Percentiles rank a stretch among this genome's conserved stretches.
These are phyloP conservation scores for Hestina assimilis DNA, from an alignment of 1,140 invertebrate species.

Conservation along the genomic window DNA sequence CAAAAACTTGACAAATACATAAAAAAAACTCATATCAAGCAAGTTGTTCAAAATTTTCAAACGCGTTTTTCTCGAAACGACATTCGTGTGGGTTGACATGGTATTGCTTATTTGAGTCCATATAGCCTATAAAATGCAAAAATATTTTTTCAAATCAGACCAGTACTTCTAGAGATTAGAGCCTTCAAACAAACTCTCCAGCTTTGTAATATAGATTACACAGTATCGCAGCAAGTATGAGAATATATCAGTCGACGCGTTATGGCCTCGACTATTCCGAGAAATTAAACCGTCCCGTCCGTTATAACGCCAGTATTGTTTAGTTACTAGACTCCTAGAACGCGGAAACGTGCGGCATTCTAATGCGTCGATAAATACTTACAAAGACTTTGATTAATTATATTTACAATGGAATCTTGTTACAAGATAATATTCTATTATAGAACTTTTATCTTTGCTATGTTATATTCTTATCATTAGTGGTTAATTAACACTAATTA, in stretches of 20 bases:
- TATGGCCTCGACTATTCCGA: slow-evolving; percentile 22
- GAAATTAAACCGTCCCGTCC: slow-evolving; percentile 21
- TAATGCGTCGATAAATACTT: slow-evolving; percentile 15
- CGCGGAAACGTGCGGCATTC: slow-evolving; percentile 17
- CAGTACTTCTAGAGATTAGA: too few species aligned
- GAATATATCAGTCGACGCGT: slow-evolving; percentile 3
- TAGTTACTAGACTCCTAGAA: slow-evolving; percentile 14
- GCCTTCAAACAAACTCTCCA: not conserved
- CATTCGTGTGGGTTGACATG: too few species aligned
- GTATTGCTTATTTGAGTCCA: too few species aligned
- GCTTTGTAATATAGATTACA: not conserved
- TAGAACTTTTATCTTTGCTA: not conserved
- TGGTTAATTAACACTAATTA: too few species aligned
- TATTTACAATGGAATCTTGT: slow-evolving; percentile 7
- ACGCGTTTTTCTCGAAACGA: too few species aligned
- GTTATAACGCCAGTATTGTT: slow-evolving; percentile 19
- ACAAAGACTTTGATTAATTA: slow-evolving; percentile 18
- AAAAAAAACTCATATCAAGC: too few species aligned
- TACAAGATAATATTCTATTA: not conserved
- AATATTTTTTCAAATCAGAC: too few species aligned
- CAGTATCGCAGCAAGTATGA: not conserved
- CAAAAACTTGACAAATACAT: too few species aligned
- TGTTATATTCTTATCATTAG: too few species aligned
- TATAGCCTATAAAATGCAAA: too few species aligned
- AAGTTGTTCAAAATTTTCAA: too few species aligned